Conservation (phyloP, 2,888 invertebrate species). For the Phaedon cochleariae region DNA sequence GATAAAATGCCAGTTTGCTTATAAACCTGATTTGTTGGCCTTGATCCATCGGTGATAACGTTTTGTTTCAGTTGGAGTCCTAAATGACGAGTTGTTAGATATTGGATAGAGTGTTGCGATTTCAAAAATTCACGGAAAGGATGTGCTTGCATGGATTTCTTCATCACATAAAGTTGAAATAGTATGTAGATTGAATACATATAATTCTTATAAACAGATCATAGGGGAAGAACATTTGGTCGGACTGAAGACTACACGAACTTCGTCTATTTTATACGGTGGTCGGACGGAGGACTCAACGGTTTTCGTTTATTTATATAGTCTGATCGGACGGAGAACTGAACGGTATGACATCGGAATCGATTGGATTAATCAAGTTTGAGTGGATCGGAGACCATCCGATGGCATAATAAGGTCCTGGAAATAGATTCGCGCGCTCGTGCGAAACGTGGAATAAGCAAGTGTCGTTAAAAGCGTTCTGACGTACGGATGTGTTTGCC, state of each 20-base stretch:
- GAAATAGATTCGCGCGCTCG: conserved; percentile 20
- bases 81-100: too few relatives aligned
- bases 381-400: not conserved
- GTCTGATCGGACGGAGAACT: not conserved
- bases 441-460: conserved; percentile 58
- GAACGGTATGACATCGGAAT: not conserved
- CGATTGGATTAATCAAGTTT: too few relatives aligned
- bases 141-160: too few relatives aligned
- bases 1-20: too few relatives aligned
- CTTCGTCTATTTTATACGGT: not conserved
- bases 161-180: too few relatives aligned
- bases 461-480: conserved; percentile 53
- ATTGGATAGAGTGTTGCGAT: too few relatives aligned
- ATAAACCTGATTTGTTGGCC: too few relatives aligned
- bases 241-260: not conserved
- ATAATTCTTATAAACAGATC: too few relatives aligned
- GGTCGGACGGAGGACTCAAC: not conserved
- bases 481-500: conserved; percentile 1
- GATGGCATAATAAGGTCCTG: not conserved
- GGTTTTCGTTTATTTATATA: not conserved
- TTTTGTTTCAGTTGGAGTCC: too few relatives aligned
- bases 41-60: too few relatives aligned
- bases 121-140: too few relatives aligned
- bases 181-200: too few relatives aligned
- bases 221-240: not conserved